These are phyloP conservation scores for Ruditapes philippinarum DNA, from an alignment of 1,140 invertebrate genomes.

Conservation along the genomic window DNA sequence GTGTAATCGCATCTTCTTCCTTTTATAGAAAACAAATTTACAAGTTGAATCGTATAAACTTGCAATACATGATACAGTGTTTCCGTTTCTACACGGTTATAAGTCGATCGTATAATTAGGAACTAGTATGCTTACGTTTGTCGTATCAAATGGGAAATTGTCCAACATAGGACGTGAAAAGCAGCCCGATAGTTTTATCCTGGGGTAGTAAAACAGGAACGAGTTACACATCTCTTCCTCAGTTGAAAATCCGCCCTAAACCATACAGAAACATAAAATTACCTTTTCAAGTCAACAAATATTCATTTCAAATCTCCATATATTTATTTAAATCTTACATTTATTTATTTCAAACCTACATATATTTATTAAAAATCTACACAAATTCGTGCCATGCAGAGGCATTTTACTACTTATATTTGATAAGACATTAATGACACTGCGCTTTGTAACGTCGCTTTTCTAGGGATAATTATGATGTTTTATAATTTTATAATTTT, in stretches of 20 bases:
- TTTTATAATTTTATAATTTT: too few relatives aligned
- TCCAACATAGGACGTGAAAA: neutral
- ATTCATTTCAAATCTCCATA: too few relatives aligned
- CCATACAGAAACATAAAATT: neutral
- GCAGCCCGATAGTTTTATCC: neutral
- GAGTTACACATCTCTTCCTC: neutral
- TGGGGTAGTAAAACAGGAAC: neutral
- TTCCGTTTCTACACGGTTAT: too few relatives aligned
- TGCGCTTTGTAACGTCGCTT: neutral
- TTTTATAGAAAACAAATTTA: too few relatives aligned
- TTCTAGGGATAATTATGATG: too few relatives aligned
- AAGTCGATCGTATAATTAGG: too few relatives aligned
- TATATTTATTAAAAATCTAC: neutral
- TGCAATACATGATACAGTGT: too few relatives aligned
- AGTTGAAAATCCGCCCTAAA: neutral
- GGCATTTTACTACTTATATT: neutral
- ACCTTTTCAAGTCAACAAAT: too few relatives aligned
- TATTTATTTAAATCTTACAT: neutral
- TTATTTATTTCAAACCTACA: neutral
- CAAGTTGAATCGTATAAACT: too few relatives aligned
- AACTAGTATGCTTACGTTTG: too few relatives aligned
- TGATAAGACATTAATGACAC: neutral
- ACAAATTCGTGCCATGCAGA: neutral
- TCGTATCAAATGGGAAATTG: neutral
- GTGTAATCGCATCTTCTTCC: too few relatives aligned